Evolutionary conservation across 2,113 vertebrate species (phyloP).

Genomic region (Eurypyga helias): DNA sequence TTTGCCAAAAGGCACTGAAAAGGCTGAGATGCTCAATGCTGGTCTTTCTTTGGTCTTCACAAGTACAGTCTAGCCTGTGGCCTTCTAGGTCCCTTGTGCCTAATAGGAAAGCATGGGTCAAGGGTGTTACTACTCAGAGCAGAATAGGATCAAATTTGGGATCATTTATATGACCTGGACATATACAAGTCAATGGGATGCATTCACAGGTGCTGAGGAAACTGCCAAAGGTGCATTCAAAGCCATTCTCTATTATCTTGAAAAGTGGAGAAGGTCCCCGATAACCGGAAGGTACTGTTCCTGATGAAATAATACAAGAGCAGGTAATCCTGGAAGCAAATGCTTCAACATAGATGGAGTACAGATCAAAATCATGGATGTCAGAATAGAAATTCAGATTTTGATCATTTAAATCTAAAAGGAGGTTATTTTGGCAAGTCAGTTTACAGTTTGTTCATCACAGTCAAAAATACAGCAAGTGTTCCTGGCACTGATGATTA

Average conservation of each 20-base stretch:
- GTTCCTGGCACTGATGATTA: neutral
- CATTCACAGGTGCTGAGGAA: neutral
- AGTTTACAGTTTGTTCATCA: neutral
- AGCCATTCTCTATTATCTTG: neutral
- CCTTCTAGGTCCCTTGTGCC: neutral
- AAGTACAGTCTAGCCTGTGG: neutral
- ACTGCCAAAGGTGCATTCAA: neutral
- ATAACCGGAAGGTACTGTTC: neutral
- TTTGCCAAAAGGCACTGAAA: neutral
- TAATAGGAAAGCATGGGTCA: neutral
- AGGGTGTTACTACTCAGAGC: neutral
- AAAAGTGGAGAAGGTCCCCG: neutral
- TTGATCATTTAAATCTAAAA: neutral
- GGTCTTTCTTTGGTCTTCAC: neutral
- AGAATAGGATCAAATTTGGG: neutral
- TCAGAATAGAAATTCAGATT: neutral
- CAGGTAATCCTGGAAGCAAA: neutral
- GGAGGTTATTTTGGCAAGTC: neutral
- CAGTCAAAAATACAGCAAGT: neutral
- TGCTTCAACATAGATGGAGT: neutral
- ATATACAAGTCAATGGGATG: neutral
- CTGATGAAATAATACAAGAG: neutral
- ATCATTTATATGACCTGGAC: neutral
- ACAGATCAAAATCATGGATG: neutral
- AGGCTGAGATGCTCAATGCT: neutral